Percentiles rank a stretch among this genome's conserved stretches.
phyloP scores from a whole-genome alignment of 2,797 vertebrate species.

The Sparus aurata region DNA sequence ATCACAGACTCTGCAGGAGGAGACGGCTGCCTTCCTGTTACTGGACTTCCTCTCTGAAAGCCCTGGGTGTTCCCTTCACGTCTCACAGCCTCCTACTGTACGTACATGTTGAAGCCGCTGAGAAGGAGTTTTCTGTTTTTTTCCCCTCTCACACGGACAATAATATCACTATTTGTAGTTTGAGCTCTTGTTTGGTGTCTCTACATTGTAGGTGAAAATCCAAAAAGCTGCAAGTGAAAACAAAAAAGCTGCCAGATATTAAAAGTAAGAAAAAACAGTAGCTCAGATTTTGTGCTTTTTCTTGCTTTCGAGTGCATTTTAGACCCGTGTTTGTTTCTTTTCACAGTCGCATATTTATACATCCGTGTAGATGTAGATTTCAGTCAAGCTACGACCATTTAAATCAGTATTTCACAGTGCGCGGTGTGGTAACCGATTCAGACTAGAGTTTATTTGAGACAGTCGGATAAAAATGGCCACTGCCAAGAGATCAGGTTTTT shows the following conservation, averaged over 20 bases:
- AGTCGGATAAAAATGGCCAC: constrained; percentile 11
- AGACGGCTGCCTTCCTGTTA: constrained; percentile 6
- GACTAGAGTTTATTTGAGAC: neutral
- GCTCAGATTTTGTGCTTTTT: constrained; percentile 32
- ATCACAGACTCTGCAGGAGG: constrained; percentile 40
- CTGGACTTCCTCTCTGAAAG: constrained; percentile 19
- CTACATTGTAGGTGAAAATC: constrained; percentile 63
- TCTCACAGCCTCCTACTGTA: constrained; percentile 34
- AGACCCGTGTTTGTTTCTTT: constrained; percentile 6
- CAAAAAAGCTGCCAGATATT: constrained; percentile 60
- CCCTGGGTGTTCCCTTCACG: neutral
- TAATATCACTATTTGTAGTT: constrained; percentile 38
- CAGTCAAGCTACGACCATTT: neutral
- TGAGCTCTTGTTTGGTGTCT: constrained; percentile 55
- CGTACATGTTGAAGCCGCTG: constrained; percentile 3
- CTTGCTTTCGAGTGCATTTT: constrained; percentile 17
- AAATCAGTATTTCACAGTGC: neutral
- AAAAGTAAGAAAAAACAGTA: constrained; percentile 60
- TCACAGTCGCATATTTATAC: neutral
- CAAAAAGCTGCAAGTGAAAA: constrained; percentile 48
- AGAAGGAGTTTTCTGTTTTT: constrained; percentile 32
- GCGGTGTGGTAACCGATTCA: neutral
- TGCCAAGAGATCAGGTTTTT: neutral
- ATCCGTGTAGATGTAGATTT: constrained; percentile 14
- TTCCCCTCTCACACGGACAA: constrained; percentile 48